A percentile compares a stretch with the other conserved stretches of the same genome.
Evolutionary conservation across 2,797 vertebrate genomes (phyloP).

Genomic region (Paedocypris micromegethes): DNA sequence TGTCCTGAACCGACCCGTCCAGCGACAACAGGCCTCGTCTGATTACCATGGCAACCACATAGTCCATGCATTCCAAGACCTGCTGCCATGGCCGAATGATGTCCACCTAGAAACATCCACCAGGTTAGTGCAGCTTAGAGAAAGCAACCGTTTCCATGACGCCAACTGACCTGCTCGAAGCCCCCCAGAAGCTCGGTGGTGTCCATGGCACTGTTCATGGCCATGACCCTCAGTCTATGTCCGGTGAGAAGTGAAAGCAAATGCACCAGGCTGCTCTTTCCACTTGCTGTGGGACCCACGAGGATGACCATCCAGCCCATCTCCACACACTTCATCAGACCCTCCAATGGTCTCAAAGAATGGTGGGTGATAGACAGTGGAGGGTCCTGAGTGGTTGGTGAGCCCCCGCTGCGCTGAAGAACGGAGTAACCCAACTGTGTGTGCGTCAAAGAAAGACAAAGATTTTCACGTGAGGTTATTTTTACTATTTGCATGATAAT

Average conservation of each 20-base stretch:
- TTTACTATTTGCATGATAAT: neutral
- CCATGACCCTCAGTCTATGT: constrained; percentile 84
- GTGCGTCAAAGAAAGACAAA: neutral
- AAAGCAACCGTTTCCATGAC: neutral
- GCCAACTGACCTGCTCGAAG: constrained; percentile 84
- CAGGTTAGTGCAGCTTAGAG: neutral
- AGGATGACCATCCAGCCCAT: constrained; percentile 96
- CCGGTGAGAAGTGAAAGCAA: constrained; percentile 86
- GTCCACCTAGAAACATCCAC: constrained; percentile 73
- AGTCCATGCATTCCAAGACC: constrained; percentile 82
- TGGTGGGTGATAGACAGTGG: constrained; percentile 84
- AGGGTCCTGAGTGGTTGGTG: constrained; percentile 66
- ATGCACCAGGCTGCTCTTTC: constrained; percentile 88
- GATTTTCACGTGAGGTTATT: neutral
- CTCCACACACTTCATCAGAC: constrained; percentile 93
- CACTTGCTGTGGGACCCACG: constrained; percentile 86
- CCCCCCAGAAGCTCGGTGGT: constrained; percentile 94
- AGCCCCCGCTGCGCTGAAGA: constrained; percentile 77
- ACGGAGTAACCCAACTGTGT: constrained; percentile 86
- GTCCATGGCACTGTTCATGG: constrained; percentile 96
- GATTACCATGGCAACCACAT: constrained; percentile 74
- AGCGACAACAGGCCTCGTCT: constrained; percentile 82
- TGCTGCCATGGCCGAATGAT: constrained; percentile 87
- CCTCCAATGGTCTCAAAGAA: constrained; percentile 82
- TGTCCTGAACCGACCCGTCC: constrained; percentile 79